Conservation (phyloP, 1,140 invertebrate species). For the Drosophila pectinifera region DNA sequence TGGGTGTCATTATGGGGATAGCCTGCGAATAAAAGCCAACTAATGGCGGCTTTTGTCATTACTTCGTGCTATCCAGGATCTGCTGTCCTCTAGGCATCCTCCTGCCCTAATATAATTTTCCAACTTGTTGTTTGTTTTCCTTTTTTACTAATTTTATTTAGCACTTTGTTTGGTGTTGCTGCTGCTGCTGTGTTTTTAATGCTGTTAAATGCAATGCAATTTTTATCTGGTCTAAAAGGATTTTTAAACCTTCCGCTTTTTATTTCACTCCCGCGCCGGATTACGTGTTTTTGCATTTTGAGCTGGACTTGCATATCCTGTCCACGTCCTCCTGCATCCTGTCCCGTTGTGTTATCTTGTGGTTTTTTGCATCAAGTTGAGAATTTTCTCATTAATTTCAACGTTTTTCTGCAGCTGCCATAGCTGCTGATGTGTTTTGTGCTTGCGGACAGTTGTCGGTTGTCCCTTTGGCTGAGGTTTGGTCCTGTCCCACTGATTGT, state of each 20-base stretch:
- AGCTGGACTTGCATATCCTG: conserved; percentile 62
- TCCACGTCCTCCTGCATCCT: conserved; percentile 25
- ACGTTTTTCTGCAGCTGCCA: conserved; percentile 62
- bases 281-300: conserved; percentile 73
- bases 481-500: conserved; percentile 50
- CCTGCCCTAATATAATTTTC: conserved; percentile 13
- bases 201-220: conserved; percentile 75
- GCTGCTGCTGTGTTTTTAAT: conserved; percentile 41
- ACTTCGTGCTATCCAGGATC: conserved; percentile 10
- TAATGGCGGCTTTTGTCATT: conserved; percentile 57
- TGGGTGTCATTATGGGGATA: conserved; percentile 67
- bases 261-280: conserved; percentile 20
- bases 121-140: conserved; percentile 24
- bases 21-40: conserved; percentile 64
- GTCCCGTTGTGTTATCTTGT: conserved; percentile 69
- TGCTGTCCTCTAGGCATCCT: conserved; percentile 12
- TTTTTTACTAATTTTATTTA: conserved; percentile 63
- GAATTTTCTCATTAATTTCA: conserved; percentile 83
- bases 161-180: conserved; percentile 37
- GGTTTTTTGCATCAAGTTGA: conserved; percentile 76
- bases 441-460: conserved; percentile 64
- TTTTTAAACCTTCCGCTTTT: conserved; percentile 27
- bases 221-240: conserved; percentile 64
- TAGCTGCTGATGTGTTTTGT: conserved; percentile 75
- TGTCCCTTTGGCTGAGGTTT: conserved; percentile 22